phyloP scores from a whole-genome alignment of 2,797 vertebrate species.

The Lindbergichthys nudifrons region DNA sequence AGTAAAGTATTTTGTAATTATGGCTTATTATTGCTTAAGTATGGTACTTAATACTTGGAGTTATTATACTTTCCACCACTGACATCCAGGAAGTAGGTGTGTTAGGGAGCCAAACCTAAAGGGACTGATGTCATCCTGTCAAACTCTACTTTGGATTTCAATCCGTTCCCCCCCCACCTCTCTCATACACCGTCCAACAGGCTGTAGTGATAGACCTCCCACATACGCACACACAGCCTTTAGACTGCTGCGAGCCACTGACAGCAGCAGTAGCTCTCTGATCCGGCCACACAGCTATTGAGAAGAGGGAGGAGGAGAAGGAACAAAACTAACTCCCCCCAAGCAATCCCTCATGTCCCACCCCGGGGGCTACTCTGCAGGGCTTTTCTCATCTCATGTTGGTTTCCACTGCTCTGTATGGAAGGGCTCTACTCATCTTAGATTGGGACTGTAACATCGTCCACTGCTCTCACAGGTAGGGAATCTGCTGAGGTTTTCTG shows the following conservation, averaged over 20 bases:
- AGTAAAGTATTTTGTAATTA: no score
- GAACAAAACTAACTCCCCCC: slow-evolving; percentile 48
- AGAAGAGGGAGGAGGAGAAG: slow-evolving; percentile 51
- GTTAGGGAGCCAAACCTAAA: slow-evolving; percentile 7
- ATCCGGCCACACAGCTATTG: slow-evolving; percentile 47
- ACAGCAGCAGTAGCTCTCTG: slow-evolving; percentile 49
- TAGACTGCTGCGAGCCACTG: slow-evolving; percentile 41
- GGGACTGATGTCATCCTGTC: slow-evolving; percentile 56
- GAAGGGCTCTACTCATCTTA: slow-evolving; percentile 15
- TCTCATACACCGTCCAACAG: slow-evolving; percentile 51
- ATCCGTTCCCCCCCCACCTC: slow-evolving; percentile 40
- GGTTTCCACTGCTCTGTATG: no score
- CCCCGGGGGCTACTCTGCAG: slow-evolving; percentile 38
- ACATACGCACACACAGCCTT: slow-evolving; percentile 61
- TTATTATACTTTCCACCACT: no score
- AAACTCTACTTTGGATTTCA: slow-evolving; percentile 40
- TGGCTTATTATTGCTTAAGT: no score
- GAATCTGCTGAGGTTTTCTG: slow-evolving; percentile 38
- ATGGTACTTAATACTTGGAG: no score
- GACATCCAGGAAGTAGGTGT: slow-evolving; percentile 2
- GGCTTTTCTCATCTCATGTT: slow-evolving; percentile 44
- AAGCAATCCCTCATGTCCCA: slow-evolving; percentile 46
- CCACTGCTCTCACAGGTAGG: slow-evolving; percentile 73
- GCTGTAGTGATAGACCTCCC: slow-evolving; percentile 76
- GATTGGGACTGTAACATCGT: slow-evolving; percentile 45